Base-by-base conservation (phyloP, 2,797 vertebrate species). In the Alcedo atthis region DNA sequence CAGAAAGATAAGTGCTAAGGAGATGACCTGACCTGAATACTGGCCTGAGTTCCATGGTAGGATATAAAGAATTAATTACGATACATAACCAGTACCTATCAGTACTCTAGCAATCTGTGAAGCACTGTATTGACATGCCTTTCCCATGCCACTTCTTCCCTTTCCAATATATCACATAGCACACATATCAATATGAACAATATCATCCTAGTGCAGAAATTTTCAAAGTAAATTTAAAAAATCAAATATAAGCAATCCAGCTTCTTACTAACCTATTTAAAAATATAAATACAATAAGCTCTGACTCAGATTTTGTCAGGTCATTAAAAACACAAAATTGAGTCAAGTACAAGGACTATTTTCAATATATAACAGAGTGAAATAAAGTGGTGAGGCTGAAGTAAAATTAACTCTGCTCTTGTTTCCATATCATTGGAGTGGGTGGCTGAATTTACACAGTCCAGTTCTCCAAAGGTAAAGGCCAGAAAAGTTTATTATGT, bases 201-300 rank as follows among this genome's bases (percentile, higher is more conserved):
- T 74, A 88, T 86, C 82, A 84, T 84, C 64, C 64, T 74, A 22
- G 26, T 90, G 73, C 68, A 94, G 92, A 90, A 95, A 93, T 95
- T 93, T 97, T 97, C 89, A 91, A 89, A 87, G 92, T 95, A 97
- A 97, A 95, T 81, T 94, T 66, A 76, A 97, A 68, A 97, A 95
- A 95, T 94, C 94, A 95, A 95, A 96, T 97, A 94, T 89, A 90
- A 94, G 92, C 95, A 91, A 73, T 94, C 90, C 45, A n/a, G 95
- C 92, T 94, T 88, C 96, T 96, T 97, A 97, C 92, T 95, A 94
- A 96, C 94, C 92, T 97, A 97, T 97, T 97, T 96, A 97, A 97
- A 95, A 92, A 96, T 97, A 97, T 97, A 97, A 97, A 97, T 97
- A 97, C 96, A 97, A 94, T 94, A 96, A 95, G 91, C 95, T 82